A percentile compares a stretch with the other conserved stretches of the same genome.
Conservation (phyloP, 2,797 vertebrate species). For the Paratrypauchen microcephalus region DNA sequence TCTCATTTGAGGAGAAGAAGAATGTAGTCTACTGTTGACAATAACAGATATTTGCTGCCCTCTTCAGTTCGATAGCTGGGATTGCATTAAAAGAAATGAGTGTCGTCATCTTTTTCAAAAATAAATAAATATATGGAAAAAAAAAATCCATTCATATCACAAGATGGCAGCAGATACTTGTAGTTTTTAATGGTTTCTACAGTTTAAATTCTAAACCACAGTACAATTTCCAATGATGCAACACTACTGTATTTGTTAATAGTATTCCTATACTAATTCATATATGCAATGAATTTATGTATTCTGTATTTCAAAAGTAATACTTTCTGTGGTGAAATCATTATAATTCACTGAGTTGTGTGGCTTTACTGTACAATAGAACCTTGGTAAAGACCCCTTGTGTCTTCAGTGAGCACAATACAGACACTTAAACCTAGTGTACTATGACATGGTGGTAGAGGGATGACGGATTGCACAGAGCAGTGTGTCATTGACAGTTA, state of each 20-base stretch:
- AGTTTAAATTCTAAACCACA: not conserved
- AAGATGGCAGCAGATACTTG: constrained; percentile 65
- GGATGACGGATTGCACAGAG: constrained; percentile 28
- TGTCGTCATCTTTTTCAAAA: not conserved
- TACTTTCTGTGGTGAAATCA: not conserved
- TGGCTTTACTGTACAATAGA: not conserved
- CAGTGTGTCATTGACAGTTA: constrained; percentile 51
- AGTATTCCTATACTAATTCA: no score
- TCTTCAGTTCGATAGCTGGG: constrained; percentile 31
- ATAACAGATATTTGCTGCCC: constrained; percentile 55
- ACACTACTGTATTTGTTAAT: no score
- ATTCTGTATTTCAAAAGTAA: no score
- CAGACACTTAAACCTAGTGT: constrained; percentile 24
- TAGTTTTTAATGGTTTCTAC: not conserved
- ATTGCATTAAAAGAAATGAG: constrained; percentile 37
- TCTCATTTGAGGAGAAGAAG: no score
- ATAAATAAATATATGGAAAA: constrained; percentile 3
- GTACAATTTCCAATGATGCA: not conserved
- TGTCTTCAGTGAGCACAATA: constrained; percentile 31
- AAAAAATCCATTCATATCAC: constrained; percentile 15
- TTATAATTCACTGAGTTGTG: not conserved
- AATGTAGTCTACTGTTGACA: not conserved
- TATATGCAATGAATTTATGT: no score
- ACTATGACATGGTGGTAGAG: constrained; percentile 48
- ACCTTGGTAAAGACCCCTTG: constrained; percentile 35